phyloP scores from a whole-genome alignment of 2,888 invertebrate species.

The Masnerella sp. region DNA sequence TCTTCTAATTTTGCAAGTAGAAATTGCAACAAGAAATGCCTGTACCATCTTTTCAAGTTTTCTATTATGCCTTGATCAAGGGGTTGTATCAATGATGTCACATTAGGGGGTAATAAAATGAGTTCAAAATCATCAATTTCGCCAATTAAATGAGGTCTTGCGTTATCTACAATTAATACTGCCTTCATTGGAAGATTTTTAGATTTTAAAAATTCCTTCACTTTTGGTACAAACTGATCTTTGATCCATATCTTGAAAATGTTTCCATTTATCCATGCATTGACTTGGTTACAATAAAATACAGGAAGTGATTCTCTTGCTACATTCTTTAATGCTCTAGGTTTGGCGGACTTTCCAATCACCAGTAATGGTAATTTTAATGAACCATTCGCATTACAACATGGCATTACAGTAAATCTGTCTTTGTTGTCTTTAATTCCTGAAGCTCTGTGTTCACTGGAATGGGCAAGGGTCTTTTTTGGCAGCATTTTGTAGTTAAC shows the following conservation, averaged over 20 bases:
- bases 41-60: slow-evolving; percentile 14
- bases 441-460: no score
- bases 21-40: slow-evolving; percentile 6
- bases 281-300: slow-evolving; percentile 57
- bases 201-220: slow-evolving; percentile 35
- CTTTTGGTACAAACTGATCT: slow-evolving; percentile 31
- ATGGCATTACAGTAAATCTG: no score
- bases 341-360: slow-evolving; percentile 55
- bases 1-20: background rate
- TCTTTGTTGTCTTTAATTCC: no score
- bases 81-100: slow-evolving; percentile 18
- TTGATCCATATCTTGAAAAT: slow-evolving; percentile 47
- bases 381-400: no score
- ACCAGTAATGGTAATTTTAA: slow-evolving; percentile 53
- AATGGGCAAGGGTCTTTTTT: no score
- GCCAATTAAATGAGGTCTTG: background rate
- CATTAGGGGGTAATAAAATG: slow-evolving; percentile 22
- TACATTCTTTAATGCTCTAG: slow-evolving; percentile 46
- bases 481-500: no score
- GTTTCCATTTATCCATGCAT: slow-evolving; percentile 60
- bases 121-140: slow-evolving; percentile 18
- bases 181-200: slow-evolving; percentile 20
- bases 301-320: slow-evolving; percentile 34
- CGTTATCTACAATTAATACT: slow-evolving; percentile 24
- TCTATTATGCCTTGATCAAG: slow-evolving; percentile 28